Conservation (phyloP, 2,113 vertebrate genomes). For the Pelecanoides urinatrix region DNA sequence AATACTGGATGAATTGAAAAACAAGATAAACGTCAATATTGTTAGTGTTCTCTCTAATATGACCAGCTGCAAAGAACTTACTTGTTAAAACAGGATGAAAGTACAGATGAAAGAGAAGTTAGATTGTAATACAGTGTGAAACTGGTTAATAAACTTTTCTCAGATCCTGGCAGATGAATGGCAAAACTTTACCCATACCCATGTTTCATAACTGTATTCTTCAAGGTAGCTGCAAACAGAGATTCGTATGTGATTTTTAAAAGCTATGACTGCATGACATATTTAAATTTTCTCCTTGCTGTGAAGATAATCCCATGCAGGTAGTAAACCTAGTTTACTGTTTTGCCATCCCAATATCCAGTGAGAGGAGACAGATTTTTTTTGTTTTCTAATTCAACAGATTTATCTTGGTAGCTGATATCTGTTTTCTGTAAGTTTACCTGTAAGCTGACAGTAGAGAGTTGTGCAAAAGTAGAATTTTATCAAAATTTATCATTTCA, state of each 20-base stretch:
- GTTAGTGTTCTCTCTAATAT: background rate
- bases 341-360: background rate
- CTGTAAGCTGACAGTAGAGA: background rate
- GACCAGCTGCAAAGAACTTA: background rate
- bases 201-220: background rate
- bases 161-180: background rate
- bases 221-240: background rate
- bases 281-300: background rate
- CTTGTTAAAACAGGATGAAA: background rate
- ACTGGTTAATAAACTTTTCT: background rate
- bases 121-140: background rate
- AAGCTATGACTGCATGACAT: background rate
- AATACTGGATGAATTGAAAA: background rate
- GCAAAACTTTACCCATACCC: background rate
- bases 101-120: background rate
- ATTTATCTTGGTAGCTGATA: background rate
- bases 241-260: accelerated
- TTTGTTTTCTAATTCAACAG: background rate
- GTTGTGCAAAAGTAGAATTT: background rate
- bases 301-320: background rate
- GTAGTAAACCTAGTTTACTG: background rate
- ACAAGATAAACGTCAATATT: background rate
- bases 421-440: background rate
- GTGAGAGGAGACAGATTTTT: background rate
- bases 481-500: background rate